These are phyloP conservation scores for Gallinago paraguaiae DNA, from an alignment of 2,113 vertebrate genomes.

Conservation along the genomic window DNA sequence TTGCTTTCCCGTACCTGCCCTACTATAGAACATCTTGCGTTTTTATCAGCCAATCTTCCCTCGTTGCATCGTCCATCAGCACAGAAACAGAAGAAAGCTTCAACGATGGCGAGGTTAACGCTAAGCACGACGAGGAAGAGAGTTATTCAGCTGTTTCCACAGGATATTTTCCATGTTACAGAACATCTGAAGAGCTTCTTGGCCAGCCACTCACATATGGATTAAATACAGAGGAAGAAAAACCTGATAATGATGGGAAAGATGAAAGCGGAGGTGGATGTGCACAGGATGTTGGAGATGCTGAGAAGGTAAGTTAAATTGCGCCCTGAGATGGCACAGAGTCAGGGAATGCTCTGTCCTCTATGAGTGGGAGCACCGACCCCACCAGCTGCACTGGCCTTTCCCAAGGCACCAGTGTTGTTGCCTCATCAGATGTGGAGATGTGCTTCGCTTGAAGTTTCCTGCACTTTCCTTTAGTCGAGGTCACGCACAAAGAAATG, in stretches of 20 bases:
- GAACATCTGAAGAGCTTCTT: slow-evolving; percentile 27
- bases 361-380: fast-evolving
- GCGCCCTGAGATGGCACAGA: background rate
- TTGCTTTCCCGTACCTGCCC: background rate
- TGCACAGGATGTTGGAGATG: background rate
- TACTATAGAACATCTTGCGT: slow-evolving; percentile 28
- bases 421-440: background rate
- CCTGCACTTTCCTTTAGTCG: background rate
- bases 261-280: background rate
- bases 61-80: background rate
- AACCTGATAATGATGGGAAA: background rate
- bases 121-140: background rate
- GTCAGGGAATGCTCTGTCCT: background rate
- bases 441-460: background rate
- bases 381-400: background rate
- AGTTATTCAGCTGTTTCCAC: background rate
- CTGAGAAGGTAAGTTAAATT: background rate
- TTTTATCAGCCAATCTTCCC: background rate
- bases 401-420: fast-evolving
- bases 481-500: background rate
- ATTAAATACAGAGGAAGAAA: background rate
- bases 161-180: slow-evolving; percentile 47
- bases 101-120: background rate
- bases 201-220: background rate
- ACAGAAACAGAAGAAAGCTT: background rate